Evolutionary conservation across 2,113 vertebrate species (phyloP), one percentile per base, ranked within the genome.

Genomic region (Suncus etruscus): DNA sequence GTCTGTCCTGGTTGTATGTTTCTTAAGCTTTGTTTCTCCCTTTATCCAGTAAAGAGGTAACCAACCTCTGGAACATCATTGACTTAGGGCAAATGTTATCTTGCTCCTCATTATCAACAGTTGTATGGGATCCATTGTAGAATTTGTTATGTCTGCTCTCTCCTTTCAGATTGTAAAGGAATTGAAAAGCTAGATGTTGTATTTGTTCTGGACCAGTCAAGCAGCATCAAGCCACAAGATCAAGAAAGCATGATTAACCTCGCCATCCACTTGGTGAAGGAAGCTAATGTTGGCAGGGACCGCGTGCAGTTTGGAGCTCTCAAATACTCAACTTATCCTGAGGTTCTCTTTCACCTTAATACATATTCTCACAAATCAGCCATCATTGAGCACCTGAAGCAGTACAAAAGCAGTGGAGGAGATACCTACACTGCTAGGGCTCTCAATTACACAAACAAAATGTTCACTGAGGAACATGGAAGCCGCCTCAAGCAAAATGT

Each of bases 181-280:
- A 96, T 96, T 16, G 74, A 96, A n/a, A 72, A 81, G 54, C 91
- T 97, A 50, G 97, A 98, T 2, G 31, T 98, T 12, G 96, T 98
- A 45, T 97, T 98, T 83, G 96, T 97, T 77, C 95, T 97, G 83
- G 97, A 98, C 81, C 94, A 95, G 15, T 98, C 97, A 2, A n/a
- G 87, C 54, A 98, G 97, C 72, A 97, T 98, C 65, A 2, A 0
- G 1, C 0, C 0, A 11, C 0, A 24, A 0, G 70, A 97, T 3
- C 96, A 94, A 54, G 14, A 92, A 12, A 81, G 75, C 74, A 97
- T 98, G 96, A 96, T 97, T 39, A 72, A 97, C 7, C 96, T 98
- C 66, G 96, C 97, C 0, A 48, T 91, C 69, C 85, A 95, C 5
- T 39, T 97, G 75, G 97, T 97, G 84, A 96, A 97, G 3, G 96